Conservation (phyloP, 2,113 vertebrate species). For the Acanthisitta chloris region DNA sequence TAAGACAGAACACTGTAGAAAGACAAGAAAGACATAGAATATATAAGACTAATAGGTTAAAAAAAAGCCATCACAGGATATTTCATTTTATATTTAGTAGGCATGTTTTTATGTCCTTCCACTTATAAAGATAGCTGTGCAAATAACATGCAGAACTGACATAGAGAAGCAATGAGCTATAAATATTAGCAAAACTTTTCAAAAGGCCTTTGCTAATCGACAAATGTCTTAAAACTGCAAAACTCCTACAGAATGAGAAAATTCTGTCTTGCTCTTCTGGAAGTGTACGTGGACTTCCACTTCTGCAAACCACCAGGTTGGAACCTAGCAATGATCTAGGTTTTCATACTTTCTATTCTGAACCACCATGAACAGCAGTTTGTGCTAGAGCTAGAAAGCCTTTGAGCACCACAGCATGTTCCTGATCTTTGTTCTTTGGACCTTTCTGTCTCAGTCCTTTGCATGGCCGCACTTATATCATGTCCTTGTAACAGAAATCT, state of each 20-base stretch:
- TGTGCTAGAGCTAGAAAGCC: not conserved
- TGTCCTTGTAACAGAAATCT: not conserved
- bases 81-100: not conserved
- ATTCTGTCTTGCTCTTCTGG: not conserved
- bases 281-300: not conserved
- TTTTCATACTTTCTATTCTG: not conserved
- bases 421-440: not conserved
- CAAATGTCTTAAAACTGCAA: not conserved
- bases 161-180: not conserved
- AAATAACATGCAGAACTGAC: not conserved
- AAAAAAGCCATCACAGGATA: not conserved
- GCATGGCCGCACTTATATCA: not conserved
- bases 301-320: not conserved
- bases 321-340: not conserved
- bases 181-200: not conserved
- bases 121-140: not conserved
- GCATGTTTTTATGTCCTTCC: not conserved
- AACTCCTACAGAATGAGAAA: not conserved
- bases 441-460: not conserved
- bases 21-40: not conserved
- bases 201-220: not conserved
- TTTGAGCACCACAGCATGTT: not conserved
- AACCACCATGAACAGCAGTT: not conserved
- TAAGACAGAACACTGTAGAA: not conserved
- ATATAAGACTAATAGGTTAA: not conserved